Evolutionary conservation across 1,140 invertebrate species (phyloP).

Genomic region (Calliphora vicina): DNA sequence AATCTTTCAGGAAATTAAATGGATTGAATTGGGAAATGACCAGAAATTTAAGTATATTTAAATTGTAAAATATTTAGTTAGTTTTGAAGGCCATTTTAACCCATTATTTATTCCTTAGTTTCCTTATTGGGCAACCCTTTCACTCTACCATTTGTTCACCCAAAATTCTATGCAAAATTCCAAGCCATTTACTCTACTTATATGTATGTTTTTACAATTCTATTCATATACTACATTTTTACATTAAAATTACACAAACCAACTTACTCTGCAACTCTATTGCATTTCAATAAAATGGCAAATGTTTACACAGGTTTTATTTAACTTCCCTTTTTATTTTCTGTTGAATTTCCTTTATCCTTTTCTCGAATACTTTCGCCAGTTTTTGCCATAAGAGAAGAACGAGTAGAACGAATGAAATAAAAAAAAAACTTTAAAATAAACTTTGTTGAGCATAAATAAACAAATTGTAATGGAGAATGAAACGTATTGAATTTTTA

Average conservation of each 20-base stretch:
- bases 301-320: conserved; percentile 30
- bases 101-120: no score
- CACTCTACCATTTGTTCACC: neutral
- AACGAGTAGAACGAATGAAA: no score
- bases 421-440: neutral
- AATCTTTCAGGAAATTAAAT: no score
- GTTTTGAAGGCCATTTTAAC: no score
- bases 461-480: neutral
- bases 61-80: no score
- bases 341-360: neutral
- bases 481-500: neutral
- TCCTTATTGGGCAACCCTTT: neutral
- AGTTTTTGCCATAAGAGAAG: neutral
- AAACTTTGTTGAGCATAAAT: neutral
- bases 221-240: neutral
- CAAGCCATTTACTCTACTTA: neutral
- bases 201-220: conserved; percentile 3
- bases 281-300: conserved; percentile 24
- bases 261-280: neutral
- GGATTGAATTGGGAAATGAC: no score
- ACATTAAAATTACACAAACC: neutral
- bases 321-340: neutral
- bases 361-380: neutral
- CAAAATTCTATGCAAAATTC: neutral
- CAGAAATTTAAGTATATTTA: no score